phyloP scores from a whole-genome alignment of 2,797 vertebrate genomes.

The Phoxinus dragarum region DNA sequence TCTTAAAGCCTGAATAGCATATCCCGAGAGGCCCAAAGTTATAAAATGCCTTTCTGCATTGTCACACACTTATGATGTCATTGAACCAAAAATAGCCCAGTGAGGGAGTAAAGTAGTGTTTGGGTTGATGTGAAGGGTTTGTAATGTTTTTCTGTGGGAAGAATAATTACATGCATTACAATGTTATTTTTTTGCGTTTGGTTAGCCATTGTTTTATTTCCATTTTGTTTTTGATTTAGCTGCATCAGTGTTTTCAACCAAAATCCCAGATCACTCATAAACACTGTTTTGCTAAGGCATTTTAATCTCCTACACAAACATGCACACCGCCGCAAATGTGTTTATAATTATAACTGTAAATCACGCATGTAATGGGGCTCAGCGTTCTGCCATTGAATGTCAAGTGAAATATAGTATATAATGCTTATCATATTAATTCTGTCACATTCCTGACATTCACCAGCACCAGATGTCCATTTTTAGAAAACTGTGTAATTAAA shows the following conservation, averaged over 20 bases:
- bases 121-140: constrained; percentile 22
- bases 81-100: constrained; percentile 73
- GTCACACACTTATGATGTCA: constrained; percentile 73
- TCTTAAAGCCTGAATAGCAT: constrained; percentile 24
- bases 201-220: constrained; percentile 39
- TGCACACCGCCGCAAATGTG: background rate
- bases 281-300: background rate
- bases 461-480: constrained; percentile 41
- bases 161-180: constrained; percentile 29
- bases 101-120: constrained; percentile 68
- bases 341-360: constrained; percentile 11
- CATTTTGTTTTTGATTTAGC: constrained; percentile 32
- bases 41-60: constrained; percentile 78
- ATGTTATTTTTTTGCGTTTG: constrained; percentile 36
- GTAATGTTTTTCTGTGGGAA: constrained; percentile 48
- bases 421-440: constrained; percentile 33
- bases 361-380: background rate
- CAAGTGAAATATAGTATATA: background rate
- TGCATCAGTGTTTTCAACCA: background rate
- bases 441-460: constrained; percentile 44
- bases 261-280: background rate
- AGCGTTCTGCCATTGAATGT: background rate
- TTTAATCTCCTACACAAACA: background rate
- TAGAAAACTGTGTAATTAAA: constrained; percentile 26
- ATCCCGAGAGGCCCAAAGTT: constrained; percentile 69